phyloP scores from a whole-genome alignment of 1,140 invertebrate genomes.

The Diabrotica undecimpunctata region DNA sequence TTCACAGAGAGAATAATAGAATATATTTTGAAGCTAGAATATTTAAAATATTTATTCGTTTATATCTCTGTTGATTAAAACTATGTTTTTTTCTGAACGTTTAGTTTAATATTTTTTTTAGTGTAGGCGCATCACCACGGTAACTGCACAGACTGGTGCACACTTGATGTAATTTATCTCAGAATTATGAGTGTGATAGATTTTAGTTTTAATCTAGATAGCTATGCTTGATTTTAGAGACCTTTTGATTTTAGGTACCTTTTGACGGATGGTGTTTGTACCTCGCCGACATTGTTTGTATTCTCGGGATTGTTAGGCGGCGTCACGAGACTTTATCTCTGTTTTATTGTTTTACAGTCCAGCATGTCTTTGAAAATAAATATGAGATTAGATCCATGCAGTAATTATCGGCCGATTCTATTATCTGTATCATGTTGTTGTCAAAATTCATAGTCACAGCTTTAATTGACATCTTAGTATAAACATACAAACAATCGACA shows the following conservation, averaged over 20 bases:
- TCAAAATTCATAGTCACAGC: background rate
- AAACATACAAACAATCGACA: too few species aligned
- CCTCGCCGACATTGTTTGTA: conserved; percentile 6
- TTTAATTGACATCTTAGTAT: background rate
- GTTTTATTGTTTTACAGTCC: background rate
- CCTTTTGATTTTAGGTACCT: conserved; percentile 2
- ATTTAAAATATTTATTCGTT: too few species aligned
- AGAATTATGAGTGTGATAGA: conserved; percentile 17
- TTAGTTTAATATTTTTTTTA: too few species aligned
- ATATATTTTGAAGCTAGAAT: too few species aligned
- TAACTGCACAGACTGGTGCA: conserved; percentile 4
- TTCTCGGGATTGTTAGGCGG: background rate
- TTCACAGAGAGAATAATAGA: too few species aligned
- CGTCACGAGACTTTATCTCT: background rate
- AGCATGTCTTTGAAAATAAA: background rate
- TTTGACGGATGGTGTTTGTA: conserved; percentile 1
- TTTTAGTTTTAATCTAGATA: conserved; percentile 16
- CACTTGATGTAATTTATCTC: conserved; percentile 17
- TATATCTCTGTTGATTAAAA: too few species aligned
- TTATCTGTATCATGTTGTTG: background rate
- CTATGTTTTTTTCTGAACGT: too few species aligned
- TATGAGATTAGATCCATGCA: background rate
- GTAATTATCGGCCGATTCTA: background rate
- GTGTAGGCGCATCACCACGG: too few species aligned
- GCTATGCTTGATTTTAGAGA: background rate